Conservation (phyloP, 2,113 vertebrate genomes). For the Corythornis cristatus region DNA sequence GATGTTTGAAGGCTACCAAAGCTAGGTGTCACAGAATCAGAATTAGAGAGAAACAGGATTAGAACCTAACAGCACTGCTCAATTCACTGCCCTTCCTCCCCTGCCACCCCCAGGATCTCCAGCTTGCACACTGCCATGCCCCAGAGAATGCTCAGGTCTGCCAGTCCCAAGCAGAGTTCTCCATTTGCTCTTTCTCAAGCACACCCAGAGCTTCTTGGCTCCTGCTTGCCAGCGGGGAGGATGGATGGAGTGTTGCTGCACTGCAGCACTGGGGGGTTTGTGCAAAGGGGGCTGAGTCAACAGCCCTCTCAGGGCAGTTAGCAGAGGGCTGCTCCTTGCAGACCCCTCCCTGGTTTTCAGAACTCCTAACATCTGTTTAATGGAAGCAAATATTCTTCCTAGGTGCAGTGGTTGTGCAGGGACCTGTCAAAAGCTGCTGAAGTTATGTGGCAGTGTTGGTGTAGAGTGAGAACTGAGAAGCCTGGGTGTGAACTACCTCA, state of each 20-base stretch:
- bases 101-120: fast-evolving
- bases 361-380: neutral
- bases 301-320: neutral
- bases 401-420: neutral
- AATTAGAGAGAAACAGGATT: neutral
- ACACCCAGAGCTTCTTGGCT: neutral
- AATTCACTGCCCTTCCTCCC: neutral
- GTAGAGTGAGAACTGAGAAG: neutral
- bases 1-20: neutral
- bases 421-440: neutral
- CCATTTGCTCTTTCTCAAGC: neutral
- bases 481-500: neutral
- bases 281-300: neutral
- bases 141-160: neutral
- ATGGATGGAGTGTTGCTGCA: neutral
- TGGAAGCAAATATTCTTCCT: neutral
- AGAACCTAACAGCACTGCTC: neutral
- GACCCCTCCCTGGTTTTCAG: neutral
- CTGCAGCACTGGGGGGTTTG: neutral
- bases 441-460: neutral
- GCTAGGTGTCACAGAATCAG: neutral
- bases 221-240: neutral
- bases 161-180: neutral
- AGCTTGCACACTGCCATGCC: neutral
- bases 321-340: neutral